These are phyloP conservation scores for Tipula unca DNA, from an alignment of 2,888 invertebrate genomes.

Conservation along the genomic window DNA sequence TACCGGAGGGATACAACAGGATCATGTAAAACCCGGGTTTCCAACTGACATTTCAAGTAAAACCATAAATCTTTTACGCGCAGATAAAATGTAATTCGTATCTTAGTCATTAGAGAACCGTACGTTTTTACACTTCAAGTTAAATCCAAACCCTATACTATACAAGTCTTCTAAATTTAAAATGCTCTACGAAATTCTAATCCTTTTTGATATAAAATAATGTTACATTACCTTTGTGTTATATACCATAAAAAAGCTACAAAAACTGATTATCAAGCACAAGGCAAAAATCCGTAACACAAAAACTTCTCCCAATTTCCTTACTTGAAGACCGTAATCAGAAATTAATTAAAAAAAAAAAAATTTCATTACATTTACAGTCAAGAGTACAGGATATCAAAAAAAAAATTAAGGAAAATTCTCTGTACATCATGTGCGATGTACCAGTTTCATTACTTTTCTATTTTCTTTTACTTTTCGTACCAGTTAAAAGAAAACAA, in stretches of 20 bases:
- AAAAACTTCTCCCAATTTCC: not conserved
- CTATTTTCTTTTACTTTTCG: not conserved
- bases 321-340: not conserved
- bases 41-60: no score
- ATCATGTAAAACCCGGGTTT: no score
- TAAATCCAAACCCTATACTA: no score
- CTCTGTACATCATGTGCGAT: not conserved
- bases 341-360: slow-evolving; percentile 1
- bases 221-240: not conserved
- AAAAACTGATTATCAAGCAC: not conserved
- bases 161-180: not conserved
- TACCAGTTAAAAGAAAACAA: not conserved
- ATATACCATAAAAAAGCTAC: not conserved
- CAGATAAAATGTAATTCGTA: no score
- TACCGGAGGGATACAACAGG: no score
- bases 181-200: not conserved
- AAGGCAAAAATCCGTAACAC: not conserved
- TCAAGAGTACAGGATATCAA: not conserved
- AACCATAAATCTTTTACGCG: no score
- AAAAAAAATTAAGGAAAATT: not conserved
- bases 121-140: no score
- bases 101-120: no score
- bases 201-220: not conserved
- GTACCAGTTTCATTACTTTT: not conserved
- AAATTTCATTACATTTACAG: not conserved